phyloP scores from a whole-genome alignment of 2,888 invertebrate species.

The Protodeltote pygarga region DNA sequence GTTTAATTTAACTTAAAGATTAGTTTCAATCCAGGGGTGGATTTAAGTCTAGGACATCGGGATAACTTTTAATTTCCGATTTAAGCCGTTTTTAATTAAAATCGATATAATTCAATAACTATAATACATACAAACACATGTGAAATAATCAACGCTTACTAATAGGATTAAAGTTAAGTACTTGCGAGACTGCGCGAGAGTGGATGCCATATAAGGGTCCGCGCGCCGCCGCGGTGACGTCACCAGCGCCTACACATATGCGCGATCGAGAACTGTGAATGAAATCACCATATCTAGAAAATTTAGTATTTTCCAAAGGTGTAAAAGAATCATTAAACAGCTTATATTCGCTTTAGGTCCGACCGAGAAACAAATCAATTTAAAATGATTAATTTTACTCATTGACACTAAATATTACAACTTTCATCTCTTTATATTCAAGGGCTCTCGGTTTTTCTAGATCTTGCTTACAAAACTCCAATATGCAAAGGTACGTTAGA shows the following conservation, averaged over 20 bases:
- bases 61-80: background rate
- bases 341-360: background rate
- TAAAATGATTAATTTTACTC: too few species aligned
- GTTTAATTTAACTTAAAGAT: too few species aligned
- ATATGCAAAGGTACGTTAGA: too few species aligned
- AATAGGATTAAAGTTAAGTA: conserved; percentile 29
- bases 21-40: too few species aligned
- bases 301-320: conserved; percentile 12
- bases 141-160: conserved; percentile 26
- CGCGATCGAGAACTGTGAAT: conserved; percentile 36
- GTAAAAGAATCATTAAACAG: background rate
- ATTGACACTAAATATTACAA: too few species aligned
- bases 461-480: too few species aligned
- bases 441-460: too few species aligned
- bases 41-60: too few species aligned
- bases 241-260: conserved; percentile 56
- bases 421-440: too few species aligned
- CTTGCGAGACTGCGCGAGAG: conserved; percentile 34
- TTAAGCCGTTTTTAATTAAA: background rate
- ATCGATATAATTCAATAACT: conserved; percentile 3
- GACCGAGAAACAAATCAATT: too few species aligned
- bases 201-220: conserved; percentile 54
- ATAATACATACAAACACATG: background rate
- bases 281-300: conserved; percentile 41
- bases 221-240: conserved; percentile 53